Percentiles rank a stretch among this genome's conserved stretches.
Evolutionary conservation across 2,888 invertebrate species (phyloP).

Genomic region (Allophyes oxyacanthae): DNA sequence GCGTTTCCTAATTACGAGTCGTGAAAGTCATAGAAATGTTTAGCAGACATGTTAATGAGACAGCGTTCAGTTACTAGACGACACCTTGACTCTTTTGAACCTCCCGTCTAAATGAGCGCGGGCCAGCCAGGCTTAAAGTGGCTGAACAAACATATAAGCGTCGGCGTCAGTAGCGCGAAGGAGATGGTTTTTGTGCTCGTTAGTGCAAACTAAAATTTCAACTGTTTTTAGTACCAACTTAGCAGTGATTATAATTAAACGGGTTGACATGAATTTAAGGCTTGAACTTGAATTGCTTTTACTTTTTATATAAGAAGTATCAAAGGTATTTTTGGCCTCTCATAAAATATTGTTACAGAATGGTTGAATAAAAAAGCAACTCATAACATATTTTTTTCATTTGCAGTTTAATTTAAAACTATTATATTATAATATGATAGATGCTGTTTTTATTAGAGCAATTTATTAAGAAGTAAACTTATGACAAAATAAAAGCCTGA

Average conservation of each 20-base stretch:
- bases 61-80: conserved; percentile 40
- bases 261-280: no score
- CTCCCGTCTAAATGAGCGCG: conserved; percentile 50
- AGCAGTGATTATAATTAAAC: conserved; percentile 14
- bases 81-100: conserved; percentile 32
- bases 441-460: no score
- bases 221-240: conserved; percentile 17
- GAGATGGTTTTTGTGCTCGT: conserved; percentile 43
- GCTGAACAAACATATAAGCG: conserved; percentile 21
- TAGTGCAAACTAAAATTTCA: conserved; percentile 33
- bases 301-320: no score
- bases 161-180: conserved; percentile 12
- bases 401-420: no score
- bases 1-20: conserved; percentile 32
- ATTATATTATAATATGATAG: no score
- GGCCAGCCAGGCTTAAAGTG: conserved; percentile 43
- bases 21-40: conserved; percentile 16
- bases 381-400: no score
- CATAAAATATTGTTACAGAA: no score
- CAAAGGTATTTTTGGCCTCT: no score
- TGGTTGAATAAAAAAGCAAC: no score
- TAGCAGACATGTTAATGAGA: conserved; percentile 54
- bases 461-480: no score
- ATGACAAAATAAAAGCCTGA: no score
- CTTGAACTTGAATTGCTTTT: no score